Percentiles rank a stretch among this genome's conserved stretches.
phyloP scores from a whole-genome alignment of 1,140 invertebrate species.

The Pissodes strobi region DNA sequence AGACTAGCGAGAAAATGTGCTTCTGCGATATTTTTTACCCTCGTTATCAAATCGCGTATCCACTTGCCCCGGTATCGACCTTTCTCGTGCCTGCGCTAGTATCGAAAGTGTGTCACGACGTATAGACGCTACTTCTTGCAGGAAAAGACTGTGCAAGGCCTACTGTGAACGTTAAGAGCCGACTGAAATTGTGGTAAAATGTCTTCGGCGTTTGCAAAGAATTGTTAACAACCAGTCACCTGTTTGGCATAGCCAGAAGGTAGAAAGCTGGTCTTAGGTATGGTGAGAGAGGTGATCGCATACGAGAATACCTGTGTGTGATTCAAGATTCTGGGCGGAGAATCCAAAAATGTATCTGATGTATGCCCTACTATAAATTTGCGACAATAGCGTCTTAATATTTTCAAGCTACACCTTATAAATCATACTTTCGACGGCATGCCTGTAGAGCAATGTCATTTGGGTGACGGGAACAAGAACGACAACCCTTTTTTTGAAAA shows the following conservation, averaged over 20 bases:
- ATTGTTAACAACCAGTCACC: constrained; percentile 30
- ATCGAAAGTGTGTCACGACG: constrained; percentile 27
- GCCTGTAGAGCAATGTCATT: too few relatives aligned
- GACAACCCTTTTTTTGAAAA: too few relatives aligned
- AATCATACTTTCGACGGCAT: too few relatives aligned
- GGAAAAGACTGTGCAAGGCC: constrained; percentile 7
- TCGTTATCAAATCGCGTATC: neutral
- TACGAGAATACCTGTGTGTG: constrained; percentile 24
- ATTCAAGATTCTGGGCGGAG: constrained; percentile 27
- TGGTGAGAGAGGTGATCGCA: constrained; percentile 26
- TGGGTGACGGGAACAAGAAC: too few relatives aligned
- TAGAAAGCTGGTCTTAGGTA: constrained; percentile 29
- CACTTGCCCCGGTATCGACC: neutral
- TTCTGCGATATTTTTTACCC: neutral
- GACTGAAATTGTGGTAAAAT: constrained; percentile 30
- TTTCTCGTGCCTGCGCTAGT: neutral
- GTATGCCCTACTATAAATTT: too few relatives aligned
- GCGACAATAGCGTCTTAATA: too few relatives aligned
- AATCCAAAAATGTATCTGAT: neutral
- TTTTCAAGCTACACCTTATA: too few relatives aligned
- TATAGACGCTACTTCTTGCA: constrained; percentile 12
- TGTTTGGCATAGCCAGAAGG: constrained; percentile 34
- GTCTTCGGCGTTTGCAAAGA: constrained; percentile 27
- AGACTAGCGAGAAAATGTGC: too few relatives aligned
- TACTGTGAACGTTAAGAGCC: constrained; percentile 24